Percentiles rank a stretch among this genome's conserved stretches.
phyloP scores from a whole-genome alignment of 2,888 invertebrate genomes.

The Linyphia triangularis region DNA sequence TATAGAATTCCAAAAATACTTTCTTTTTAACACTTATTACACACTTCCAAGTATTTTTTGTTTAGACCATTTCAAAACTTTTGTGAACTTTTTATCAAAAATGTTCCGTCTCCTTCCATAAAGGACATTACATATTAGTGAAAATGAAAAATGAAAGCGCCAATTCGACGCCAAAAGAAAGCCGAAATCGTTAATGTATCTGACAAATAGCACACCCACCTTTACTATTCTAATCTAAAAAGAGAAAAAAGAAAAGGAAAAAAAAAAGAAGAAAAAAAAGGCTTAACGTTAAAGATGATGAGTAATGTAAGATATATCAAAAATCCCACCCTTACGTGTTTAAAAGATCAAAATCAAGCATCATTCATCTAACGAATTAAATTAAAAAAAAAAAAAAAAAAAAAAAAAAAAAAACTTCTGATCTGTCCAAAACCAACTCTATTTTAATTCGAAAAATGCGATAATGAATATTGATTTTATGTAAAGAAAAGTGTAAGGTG shows the following conservation, averaged over 20 bases:
- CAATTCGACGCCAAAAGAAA: background rate
- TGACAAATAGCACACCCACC: background rate
- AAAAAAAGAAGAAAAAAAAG: background rate
- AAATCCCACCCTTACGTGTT: background rate
- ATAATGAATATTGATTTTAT: slow-evolving; percentile 63
- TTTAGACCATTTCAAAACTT: no score
- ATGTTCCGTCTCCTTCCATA: no score
- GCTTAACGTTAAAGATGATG: slow-evolving; percentile 6
- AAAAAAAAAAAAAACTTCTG: background rate
- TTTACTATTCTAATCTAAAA: slow-evolving; percentile 14
- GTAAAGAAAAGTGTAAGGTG: background rate
- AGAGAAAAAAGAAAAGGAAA: background rate
- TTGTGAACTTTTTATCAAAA: no score
- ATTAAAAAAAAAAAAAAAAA: background rate
- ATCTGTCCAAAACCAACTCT: slow-evolving; percentile 57
- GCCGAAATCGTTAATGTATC: background rate
- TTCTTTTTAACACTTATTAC: no score
- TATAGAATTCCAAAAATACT: no score
- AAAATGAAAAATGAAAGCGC: background rate
- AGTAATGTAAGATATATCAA: slow-evolving; percentile 7
- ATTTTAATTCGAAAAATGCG: slow-evolving; percentile 61
- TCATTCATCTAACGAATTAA: slow-evolving; percentile 9
- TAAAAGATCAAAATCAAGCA: slow-evolving; percentile 24
- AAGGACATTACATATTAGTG: background rate
- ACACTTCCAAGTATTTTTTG: no score